phyloP scores from a whole-genome alignment of 2,888 invertebrate species.

The Disparrhopalites patrizii region DNA sequence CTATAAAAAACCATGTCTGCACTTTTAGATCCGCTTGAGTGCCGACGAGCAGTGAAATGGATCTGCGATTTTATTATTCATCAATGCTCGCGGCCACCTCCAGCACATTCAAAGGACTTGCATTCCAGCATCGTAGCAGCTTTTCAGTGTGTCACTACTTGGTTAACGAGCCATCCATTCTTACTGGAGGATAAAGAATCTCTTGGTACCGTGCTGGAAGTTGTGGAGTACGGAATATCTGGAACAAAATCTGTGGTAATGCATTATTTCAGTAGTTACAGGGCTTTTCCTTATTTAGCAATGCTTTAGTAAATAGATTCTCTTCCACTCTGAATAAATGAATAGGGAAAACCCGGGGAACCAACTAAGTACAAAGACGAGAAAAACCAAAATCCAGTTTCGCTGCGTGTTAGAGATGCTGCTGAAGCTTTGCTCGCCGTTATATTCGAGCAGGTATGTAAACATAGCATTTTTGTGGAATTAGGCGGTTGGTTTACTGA shows the following conservation, averaged over 20 bases:
- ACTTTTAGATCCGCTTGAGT: slow-evolving; percentile 72
- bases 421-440: slow-evolving; percentile 89
- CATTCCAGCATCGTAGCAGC: slow-evolving; percentile 93
- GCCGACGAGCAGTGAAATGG: slow-evolving; percentile 92
- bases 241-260: slow-evolving; percentile 73
- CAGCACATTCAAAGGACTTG: slow-evolving; percentile 85
- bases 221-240: slow-evolving; percentile 94
- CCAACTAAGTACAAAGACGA: slow-evolving; percentile 89
- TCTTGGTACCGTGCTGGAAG: slow-evolving; percentile 87
- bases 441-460: slow-evolving; percentile 85
- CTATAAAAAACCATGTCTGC: not conserved
- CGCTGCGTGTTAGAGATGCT: slow-evolving; percentile 94
- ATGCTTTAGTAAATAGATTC: not conserved
- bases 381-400: slow-evolving; percentile 93
- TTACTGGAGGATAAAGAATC: slow-evolving; percentile 88
- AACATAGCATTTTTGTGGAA: no score
- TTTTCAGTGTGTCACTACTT: slow-evolving; percentile 83
- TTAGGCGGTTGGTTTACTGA: not conserved
- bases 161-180: slow-evolving; percentile 87
- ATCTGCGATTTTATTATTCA: slow-evolving; percentile 96
- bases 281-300: not conserved
- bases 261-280: not conserved
- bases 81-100: slow-evolving; percentile 91
- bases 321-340: not conserved
- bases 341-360: slow-evolving; percentile 74